Conservation (phyloP, 2,888 invertebrate genomes). For the Eupithecia vulgata region DNA sequence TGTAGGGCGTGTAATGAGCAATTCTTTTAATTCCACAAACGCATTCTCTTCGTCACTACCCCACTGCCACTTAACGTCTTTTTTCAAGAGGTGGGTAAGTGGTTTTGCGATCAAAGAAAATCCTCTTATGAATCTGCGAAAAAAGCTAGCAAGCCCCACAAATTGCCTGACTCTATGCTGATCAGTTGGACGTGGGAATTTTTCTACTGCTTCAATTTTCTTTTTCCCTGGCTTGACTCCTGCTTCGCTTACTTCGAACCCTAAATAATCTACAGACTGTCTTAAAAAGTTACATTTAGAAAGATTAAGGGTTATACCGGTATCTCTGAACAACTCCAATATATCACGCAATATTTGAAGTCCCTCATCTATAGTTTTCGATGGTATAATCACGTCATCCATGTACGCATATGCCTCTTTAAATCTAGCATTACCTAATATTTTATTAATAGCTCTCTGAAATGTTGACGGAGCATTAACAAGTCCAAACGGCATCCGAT, state of each 20-base stretch:
- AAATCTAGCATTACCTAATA: background rate
- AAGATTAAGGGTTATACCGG: background rate
- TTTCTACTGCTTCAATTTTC: background rate
- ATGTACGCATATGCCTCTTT: background rate
- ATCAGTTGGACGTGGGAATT: background rate
- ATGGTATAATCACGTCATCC: constrained; percentile 4
- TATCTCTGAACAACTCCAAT: background rate
- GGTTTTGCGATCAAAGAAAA: background rate
- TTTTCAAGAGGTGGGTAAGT: background rate
- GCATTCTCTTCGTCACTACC: background rate
- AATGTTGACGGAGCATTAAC: background rate
- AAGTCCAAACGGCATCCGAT: background rate
- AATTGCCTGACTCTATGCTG: background rate
- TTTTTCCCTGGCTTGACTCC: background rate
- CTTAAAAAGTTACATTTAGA: background rate
- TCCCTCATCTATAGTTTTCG: background rate
- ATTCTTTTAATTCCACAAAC: background rate
- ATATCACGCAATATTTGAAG: background rate
- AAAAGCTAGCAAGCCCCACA: background rate
- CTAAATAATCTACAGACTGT: background rate
- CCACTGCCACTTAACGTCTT: background rate
- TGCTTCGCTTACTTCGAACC: background rate
- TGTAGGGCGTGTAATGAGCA: background rate
- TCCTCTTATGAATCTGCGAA: background rate
- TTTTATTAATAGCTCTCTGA: constrained; percentile 1